A percentile compares a stretch with the other conserved stretches of the same genome.
These are phyloP conservation scores for Heteromurus nitidus DNA, from an alignment of 2,888 invertebrate genomes.

Conservation along the genomic window DNA sequence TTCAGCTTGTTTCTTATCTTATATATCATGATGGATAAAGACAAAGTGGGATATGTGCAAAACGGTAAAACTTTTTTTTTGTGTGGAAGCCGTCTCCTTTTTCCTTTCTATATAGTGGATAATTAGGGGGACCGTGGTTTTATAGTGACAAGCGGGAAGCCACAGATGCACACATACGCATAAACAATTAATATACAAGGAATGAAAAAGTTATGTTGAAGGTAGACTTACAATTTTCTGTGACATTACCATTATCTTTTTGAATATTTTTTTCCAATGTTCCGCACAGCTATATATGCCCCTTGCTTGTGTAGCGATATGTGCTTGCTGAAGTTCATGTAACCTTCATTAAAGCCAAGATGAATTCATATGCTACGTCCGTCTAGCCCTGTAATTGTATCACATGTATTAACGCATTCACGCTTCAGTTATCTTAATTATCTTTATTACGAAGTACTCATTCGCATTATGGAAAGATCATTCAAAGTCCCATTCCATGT, in stretches of 20 bases:
- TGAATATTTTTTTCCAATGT: too few species aligned
- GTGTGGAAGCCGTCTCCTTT: not conserved
- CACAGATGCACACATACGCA: slow-evolving; percentile 32
- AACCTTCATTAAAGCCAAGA: too few species aligned
- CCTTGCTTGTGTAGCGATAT: too few species aligned
- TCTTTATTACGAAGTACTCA: not conserved
- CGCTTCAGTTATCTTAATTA: slow-evolving; percentile 15
- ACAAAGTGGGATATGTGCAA: not conserved
- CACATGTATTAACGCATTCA: not conserved
- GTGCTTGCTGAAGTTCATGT: too few species aligned
- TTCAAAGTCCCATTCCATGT: not conserved
- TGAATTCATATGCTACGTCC: not conserved
- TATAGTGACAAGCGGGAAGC: slow-evolving; percentile 35
- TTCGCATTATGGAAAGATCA: not conserved
- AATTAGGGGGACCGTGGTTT: slow-evolving; percentile 31
- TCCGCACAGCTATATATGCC: too few species aligned
- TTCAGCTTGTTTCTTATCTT: not conserved
- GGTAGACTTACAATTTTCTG: slow-evolving; percentile 8
- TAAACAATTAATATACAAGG: slow-evolving; percentile 32
- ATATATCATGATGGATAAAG: not conserved
- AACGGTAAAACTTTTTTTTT: not conserved
- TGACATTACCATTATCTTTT: too few species aligned
- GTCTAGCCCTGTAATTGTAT: not conserved
- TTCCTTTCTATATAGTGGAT: not conserved
- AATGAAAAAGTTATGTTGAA: not conserved